Evolutionary conservation across 2,888 invertebrate species (phyloP).

Genomic region (Cepaea hortensis): DNA sequence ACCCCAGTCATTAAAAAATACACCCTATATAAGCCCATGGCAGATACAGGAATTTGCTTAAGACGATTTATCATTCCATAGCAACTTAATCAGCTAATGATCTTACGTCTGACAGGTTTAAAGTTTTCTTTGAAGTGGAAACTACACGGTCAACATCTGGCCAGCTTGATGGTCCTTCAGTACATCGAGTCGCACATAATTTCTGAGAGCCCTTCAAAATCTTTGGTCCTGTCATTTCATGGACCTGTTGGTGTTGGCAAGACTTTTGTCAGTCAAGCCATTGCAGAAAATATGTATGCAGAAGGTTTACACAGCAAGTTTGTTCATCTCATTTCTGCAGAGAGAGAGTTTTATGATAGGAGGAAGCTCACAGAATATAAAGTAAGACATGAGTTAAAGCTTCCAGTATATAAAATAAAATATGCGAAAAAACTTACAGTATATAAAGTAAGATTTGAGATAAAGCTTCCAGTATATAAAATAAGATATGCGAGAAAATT

Average conservation of each 20-base stretch:
- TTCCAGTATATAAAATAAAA: neutral
- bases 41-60: no score
- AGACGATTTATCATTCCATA: no score
- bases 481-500: no score
- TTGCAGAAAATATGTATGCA: constrained; percentile 76
- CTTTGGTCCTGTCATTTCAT: constrained; percentile 94
- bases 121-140: constrained; percentile 64
- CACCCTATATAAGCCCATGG: no score
- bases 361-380: constrained; percentile 79
- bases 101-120: constrained; percentile 65
- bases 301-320: constrained; percentile 85
- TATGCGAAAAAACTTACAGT: neutral
- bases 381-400: constrained; percentile 69
- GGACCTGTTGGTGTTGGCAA: constrained; percentile 87
- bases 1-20: no score
- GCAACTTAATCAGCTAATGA: neutral
- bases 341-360: constrained; percentile 86
- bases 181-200: constrained; percentile 83
- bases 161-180: constrained; percentile 82
- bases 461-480: no score
- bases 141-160: constrained; percentile 86
- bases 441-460: neutral
- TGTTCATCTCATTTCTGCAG: constrained; percentile 88
- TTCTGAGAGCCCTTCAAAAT: constrained; percentile 80
- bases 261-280: constrained; percentile 75